A percentile compares a stretch with the other conserved stretches of the same genome.
Conservation (phyloP, 2,797 vertebrate species). For the Sebastes flavidus region DNA sequence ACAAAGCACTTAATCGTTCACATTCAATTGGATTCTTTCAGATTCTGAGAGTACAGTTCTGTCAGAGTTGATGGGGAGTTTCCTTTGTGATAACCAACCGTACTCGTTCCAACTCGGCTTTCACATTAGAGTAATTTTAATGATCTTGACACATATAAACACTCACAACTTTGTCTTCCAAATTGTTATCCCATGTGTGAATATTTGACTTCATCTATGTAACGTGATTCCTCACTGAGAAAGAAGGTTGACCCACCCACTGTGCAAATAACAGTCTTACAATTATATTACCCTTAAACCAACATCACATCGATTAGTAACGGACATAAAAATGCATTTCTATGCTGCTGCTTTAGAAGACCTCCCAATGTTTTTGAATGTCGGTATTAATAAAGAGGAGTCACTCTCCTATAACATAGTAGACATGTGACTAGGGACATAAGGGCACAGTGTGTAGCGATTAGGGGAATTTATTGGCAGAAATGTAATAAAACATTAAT, state of each 20-base stretch:
- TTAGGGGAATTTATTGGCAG: no score
- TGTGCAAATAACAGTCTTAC: conserved; percentile 16
- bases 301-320: conserved; percentile 4
- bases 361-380: not conserved
- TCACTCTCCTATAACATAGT: not conserved
- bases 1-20: not conserved
- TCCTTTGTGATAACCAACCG: not conserved
- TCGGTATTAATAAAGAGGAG: not conserved
- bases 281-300: not conserved
- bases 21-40: not conserved
- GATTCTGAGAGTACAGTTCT: not conserved
- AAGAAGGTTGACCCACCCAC: conserved; percentile 20
- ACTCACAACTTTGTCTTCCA: not conserved
- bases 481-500: no score
- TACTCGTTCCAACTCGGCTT: not conserved
- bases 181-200: conserved; percentile 3
- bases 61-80: not conserved
- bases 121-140: not conserved
- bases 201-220: conserved; percentile 17
- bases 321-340: not conserved
- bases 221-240: not conserved
- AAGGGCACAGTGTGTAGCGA: no score
- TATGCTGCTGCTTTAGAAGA: not conserved
- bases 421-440: conserved; percentile 35
- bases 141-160: not conserved